Evolutionary conservation across 2,888 invertebrate species (phyloP), one percentile per base, ranked within the genome.

Genomic region (Nasonia oneida): DNA sequence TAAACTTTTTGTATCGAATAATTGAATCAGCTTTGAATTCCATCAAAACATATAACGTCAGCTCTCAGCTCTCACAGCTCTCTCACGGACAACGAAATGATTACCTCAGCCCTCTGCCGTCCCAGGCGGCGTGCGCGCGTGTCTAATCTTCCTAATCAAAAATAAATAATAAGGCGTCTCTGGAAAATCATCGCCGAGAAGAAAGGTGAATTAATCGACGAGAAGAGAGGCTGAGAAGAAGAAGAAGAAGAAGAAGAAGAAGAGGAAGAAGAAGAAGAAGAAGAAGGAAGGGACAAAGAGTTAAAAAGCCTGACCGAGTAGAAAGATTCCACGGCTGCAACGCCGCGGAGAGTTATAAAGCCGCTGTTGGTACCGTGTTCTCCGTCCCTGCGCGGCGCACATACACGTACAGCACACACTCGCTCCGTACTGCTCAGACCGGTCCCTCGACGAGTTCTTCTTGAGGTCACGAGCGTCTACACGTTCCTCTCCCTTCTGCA

Each of bases 381-480:
- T 83, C 76, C 71, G 73, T 47, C 39, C 6, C 33, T 37, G n/a
- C 57, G 15, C 79, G 82, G 82, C 67, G 75, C 80, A 71, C 75
- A 74, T 73, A 23, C 61, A 73, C 71, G 29, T 29, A 29, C 29
- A 29, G 29, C 29, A 74, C 81, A 82, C 67, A 86, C 80, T 81
- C 82, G 74, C 82, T 85, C 86, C 0, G 47, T 14, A 47, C 15
- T 53, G 53, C 18, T 15, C 85, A 86, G 88, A 88, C 88, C 88
- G 88, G 88, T 88, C 88, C 75, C 83, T 71, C 87, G 83, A 85
- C 88, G 74, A 86, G 88, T 88, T 87, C 87, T 88, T 88, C 88
- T 88, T 88, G 88, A 87, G 88, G 88, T 88, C 88, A 88, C 88
- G 87, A 87, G 87, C 88, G 86, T 86, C 84, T 85, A 78, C 81